Evolutionary conservation across 2,797 vertebrate species (phyloP).

Genomic region (Tamandua tetradactyla): DNA sequence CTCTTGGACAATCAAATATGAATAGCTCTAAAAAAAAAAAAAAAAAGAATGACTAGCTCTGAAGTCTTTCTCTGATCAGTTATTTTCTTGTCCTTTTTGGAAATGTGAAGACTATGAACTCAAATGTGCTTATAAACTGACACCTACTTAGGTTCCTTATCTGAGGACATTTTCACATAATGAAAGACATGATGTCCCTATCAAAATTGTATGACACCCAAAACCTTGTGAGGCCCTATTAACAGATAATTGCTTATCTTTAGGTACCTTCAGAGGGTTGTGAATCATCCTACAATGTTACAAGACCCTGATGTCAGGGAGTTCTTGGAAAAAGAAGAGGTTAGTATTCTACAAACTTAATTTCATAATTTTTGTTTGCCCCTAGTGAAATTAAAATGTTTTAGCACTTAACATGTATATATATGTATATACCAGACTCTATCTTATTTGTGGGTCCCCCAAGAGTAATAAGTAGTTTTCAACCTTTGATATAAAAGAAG

Average conservation of each 20-base stretch:
- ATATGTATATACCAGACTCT: neutral
- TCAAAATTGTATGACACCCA: neutral
- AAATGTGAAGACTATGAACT: slow-evolving; percentile 44
- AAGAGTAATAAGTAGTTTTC: neutral
- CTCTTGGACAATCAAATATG: neutral
- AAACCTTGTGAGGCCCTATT: neutral
- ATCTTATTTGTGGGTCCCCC: neutral
- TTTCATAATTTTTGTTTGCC: neutral
- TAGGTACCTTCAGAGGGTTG: slow-evolving; percentile 95
- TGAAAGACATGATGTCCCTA: neutral
- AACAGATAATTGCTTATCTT: neutral
- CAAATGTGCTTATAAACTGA: slow-evolving; percentile 28
- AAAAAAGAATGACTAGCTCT: neutral
- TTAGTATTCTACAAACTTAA: slow-evolving; percentile 79
- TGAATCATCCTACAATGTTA: slow-evolving; percentile 94
- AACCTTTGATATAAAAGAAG: slow-evolving; percentile 47
- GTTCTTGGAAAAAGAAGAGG: slow-evolving; percentile 98
- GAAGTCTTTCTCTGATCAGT: neutral
- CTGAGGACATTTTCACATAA: slow-evolving; percentile 11
- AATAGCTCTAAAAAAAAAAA: too few relatives aligned
- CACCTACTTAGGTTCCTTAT: neutral
- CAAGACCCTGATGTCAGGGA: slow-evolving; percentile 97
- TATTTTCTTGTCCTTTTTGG: slow-evolving; percentile 26
- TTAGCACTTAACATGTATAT: neutral
- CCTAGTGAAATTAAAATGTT: neutral